These are phyloP conservation scores for Drosophila pandora DNA, from an alignment of 1,140 invertebrate genomes.

Conservation along the genomic window DNA sequence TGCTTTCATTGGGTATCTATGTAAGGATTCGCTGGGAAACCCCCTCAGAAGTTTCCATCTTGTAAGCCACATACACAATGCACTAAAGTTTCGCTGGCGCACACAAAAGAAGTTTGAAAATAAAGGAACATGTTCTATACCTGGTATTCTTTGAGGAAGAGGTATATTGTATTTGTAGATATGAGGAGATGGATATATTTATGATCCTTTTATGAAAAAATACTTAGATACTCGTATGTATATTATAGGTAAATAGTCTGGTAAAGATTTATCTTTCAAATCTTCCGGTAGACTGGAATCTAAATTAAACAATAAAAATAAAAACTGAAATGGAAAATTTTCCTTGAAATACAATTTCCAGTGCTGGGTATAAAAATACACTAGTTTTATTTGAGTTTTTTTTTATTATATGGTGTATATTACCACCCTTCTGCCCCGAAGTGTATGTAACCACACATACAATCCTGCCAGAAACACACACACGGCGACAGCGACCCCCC, in stretches of 20 bases:
- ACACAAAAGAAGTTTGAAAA: constrained; percentile 1
- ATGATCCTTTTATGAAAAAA: too few relatives aligned
- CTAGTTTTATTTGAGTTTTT: neutral
- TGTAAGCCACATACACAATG: neutral
- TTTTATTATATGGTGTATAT: neutral
- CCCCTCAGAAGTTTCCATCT: neutral
- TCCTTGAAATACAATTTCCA: too few relatives aligned
- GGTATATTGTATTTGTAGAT: neutral
- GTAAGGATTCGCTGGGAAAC: neutral
- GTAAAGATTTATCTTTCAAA: too few relatives aligned
- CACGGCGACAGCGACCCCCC: constrained; percentile 13
- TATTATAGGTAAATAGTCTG: too few relatives aligned
- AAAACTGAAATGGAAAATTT: too few relatives aligned
- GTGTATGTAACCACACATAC: neutral
- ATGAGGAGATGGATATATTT: neutral
- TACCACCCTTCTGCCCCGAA: neutral
- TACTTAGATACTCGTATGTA: too few relatives aligned
- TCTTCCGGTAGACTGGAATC: too few relatives aligned
- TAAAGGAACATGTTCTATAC: neutral
- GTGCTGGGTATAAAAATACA: too few relatives aligned
- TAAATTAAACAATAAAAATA: too few relatives aligned
- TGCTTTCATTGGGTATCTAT: neutral
- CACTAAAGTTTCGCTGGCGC: neutral
- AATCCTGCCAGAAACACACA: constrained; percentile 2
- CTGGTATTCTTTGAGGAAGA: neutral